Evolutionary conservation across 2,888 invertebrate genomes (phyloP).

Genomic region (Eledona agricola): DNA sequence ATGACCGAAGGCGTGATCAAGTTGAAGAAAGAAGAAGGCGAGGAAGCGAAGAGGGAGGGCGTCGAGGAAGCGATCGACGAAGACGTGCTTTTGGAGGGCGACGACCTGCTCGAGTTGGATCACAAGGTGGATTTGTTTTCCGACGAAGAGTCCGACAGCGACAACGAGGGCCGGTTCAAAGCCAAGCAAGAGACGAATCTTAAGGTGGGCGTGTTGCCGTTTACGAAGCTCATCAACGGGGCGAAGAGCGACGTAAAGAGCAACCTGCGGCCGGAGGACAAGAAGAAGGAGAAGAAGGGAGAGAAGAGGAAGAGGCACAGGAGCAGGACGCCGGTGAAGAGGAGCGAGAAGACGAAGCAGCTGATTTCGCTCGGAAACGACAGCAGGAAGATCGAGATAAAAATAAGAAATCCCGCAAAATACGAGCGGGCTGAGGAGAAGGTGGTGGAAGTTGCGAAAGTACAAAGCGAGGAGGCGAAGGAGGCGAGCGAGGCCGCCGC

Average conservation of each 20-base stretch:
- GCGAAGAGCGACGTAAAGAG: slow-evolving; percentile 30
- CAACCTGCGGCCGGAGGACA: slow-evolving; percentile 5
- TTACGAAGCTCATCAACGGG: slow-evolving; percentile 47
- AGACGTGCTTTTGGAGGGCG: slow-evolving; percentile 46
- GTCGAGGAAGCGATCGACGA: slow-evolving; percentile 42
- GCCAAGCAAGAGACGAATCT: slow-evolving; percentile 42
- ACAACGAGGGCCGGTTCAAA: slow-evolving; percentile 61
- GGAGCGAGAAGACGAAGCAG: slow-evolving; percentile 29
- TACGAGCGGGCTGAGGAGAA: slow-evolving; percentile 54
- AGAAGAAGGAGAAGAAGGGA: slow-evolving; percentile 2
- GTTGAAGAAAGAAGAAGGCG: slow-evolving; percentile 52
- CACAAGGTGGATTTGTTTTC: slow-evolving; percentile 58
- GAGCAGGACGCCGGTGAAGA: slow-evolving; percentile 27
- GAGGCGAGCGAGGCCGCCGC: slow-evolving; percentile 47
- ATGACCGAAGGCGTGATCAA: slow-evolving; percentile 64
- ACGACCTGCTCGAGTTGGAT: slow-evolving; percentile 50
- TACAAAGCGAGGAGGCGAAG: slow-evolving; percentile 32
- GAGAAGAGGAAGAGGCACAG: slow-evolving; percentile 16
- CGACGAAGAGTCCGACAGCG: slow-evolving; percentile 60
- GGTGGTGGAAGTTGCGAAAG: slow-evolving; percentile 45
- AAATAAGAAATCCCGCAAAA: slow-evolving; percentile 58
- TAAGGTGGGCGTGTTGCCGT: slow-evolving; percentile 43
- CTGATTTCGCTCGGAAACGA: slow-evolving; percentile 8
- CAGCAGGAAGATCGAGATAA: slow-evolving; percentile 58
- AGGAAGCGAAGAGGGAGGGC: slow-evolving; percentile 39